Evolutionary conservation across 2,888 invertebrate genomes (phyloP), one percentile per base, ranked within the genome.

Genomic region (Heliconius cydno): DNA sequence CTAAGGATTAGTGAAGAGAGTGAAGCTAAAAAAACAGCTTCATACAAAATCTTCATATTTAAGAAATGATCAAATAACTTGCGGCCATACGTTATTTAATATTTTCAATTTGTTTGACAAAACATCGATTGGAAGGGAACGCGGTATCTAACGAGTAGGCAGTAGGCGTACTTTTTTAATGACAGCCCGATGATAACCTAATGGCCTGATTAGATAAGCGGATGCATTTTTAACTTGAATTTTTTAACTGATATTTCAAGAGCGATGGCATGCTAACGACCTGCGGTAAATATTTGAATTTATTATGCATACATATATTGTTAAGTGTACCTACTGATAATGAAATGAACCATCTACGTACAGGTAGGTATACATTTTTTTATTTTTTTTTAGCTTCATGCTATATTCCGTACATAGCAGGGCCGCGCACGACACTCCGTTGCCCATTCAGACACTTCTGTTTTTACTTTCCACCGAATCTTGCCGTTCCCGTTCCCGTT

Each of bases 181-280:
- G 81, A 77, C 71, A 46, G n/a, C 22, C 67, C 74, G 67, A 28
- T 52, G 83, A 83, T 82, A 83, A 82, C 82, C 81, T 82, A 83
- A 82, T 82, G 80, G 75, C 83, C 80, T 63, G 77, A 70, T 81
- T 81, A 80, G 79, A 82, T 82, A 81, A 79, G 68, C 15, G 22
- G 72, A 78, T 77, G 79, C 78, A 82, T 80, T 82, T 81, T 80
- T 80, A 78, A 83, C 79, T 63, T 77, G 72, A 77, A 74, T 77
- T 63, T 78, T 79, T 74, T 70, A 46, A 57, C 57, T 72, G 66
- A 46, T 73, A 25, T 72, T 76, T 70, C 52, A 41, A 38, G 28
- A 38, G 28, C 57, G 34, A 30, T 57, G 71, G 70, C 46, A 70
- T 25, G 72, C 28, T 81, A 81, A 81, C 63, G 79, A 73, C 41